Evolutionary conservation across 2,113 vertebrate species (phyloP).

Genomic region (Pteronura brasiliensis): DNA sequence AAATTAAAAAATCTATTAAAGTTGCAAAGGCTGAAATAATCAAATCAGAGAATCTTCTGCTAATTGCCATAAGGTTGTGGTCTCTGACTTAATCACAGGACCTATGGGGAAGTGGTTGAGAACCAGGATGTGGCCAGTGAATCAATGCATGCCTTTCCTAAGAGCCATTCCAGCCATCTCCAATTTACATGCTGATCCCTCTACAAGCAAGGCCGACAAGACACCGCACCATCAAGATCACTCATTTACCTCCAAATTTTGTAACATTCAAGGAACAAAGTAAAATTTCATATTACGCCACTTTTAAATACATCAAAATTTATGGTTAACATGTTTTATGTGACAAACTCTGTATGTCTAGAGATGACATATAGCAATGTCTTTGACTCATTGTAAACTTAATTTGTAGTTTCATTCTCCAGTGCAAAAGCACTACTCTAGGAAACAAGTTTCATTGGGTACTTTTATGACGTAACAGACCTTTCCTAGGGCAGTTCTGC

Average conservation of each 20-base stretch:
- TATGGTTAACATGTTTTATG: not conserved
- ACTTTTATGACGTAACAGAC: not conserved
- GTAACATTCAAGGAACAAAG: not conserved
- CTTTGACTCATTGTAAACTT: not conserved
- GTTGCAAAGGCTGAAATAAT: not conserved
- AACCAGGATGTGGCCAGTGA: not conserved
- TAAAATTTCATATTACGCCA: not conserved
- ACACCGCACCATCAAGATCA: not conserved
- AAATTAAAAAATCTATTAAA: not conserved
- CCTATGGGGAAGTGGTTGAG: not conserved
- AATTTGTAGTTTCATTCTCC: not conserved
- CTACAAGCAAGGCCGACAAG: too few relatives aligned
- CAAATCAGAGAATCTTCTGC: not conserved
- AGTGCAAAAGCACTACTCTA: not conserved
- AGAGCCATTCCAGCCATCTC: too few relatives aligned
- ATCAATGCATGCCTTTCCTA: not conserved
- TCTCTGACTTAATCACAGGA: not conserved
- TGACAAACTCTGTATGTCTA: not conserved
- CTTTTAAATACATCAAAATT: not conserved
- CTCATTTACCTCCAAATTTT: not conserved
- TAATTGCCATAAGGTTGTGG: not conserved
- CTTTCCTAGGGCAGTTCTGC: not conserved
- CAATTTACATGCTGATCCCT: not conserved
- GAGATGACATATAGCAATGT: not conserved
- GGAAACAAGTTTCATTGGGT: not conserved